Evolutionary conservation across 2,113 vertebrate species (phyloP).

Genomic region (Toxostoma redivivum): DNA sequence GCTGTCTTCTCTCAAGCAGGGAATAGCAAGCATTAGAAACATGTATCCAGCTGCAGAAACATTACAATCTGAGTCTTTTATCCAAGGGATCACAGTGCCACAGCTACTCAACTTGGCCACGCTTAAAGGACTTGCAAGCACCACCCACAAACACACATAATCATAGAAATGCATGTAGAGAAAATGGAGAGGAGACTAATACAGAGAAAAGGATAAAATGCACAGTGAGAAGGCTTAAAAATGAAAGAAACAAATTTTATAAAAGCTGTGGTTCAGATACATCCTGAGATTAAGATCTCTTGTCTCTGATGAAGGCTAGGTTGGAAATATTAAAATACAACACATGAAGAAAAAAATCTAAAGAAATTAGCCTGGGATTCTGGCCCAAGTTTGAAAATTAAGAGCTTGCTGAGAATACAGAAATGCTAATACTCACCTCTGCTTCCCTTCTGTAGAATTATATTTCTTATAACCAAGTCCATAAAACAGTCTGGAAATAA

Average conservation of each 20-base stretch:
- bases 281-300: not conserved
- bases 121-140: not conserved
- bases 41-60: not conserved
- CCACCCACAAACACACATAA: not conserved
- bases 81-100: not conserved
- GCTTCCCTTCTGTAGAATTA: not conserved
- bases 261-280: not conserved
- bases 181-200: not conserved
- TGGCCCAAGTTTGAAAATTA: not conserved
- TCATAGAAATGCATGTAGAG: not conserved
- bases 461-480: not conserved
- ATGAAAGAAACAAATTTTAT: not conserved
- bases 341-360: not conserved
- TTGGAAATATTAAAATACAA: not conserved
- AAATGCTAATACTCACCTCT: not conserved
- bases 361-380: not conserved
- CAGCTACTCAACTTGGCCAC: not conserved
- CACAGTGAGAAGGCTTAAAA: not conserved
- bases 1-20: not conserved
- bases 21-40: not conserved
- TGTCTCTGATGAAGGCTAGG: not conserved
- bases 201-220: not conserved
- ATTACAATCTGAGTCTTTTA: not conserved
- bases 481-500: not conserved
- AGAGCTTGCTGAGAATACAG: not conserved